Conservation (phyloP, 1,140 invertebrate genomes). For the Cylas formicarius region DNA sequence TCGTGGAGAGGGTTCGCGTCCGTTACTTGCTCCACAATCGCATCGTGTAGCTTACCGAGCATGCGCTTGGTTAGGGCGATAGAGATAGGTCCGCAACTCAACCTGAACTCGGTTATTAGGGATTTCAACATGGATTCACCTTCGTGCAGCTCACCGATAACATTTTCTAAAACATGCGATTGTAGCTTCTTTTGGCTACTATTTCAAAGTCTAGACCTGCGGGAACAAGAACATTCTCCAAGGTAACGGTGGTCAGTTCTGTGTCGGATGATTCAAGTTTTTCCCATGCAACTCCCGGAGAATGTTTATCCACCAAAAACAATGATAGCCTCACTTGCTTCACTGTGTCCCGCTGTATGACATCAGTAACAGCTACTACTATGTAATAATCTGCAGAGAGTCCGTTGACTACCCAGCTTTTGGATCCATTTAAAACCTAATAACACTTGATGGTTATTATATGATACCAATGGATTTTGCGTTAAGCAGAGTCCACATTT, state of each 20-base stretch:
- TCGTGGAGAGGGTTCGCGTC: conserved; percentile 47
- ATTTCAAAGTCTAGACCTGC: conserved; percentile 26
- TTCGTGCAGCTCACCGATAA: conserved; percentile 37
- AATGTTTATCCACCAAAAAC: conserved; percentile 68
- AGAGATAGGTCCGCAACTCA: conserved; percentile 38
- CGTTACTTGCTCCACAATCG: conserved; percentile 54
- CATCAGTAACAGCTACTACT: conserved; percentile 42
- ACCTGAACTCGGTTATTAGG: conserved; percentile 34
- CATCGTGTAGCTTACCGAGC: conserved; percentile 47
- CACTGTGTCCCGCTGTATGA: conserved; percentile 39
- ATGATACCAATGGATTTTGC: too few species aligned
- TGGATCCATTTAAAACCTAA: conserved; percentile 44
- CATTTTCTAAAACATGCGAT: conserved; percentile 35
- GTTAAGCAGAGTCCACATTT: too few species aligned
- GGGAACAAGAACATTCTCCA: conserved; percentile 45
- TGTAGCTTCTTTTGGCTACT: too few species aligned
- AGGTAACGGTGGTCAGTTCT: conserved; percentile 38
- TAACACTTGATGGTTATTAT: conserved; percentile 11
- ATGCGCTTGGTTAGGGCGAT: conserved; percentile 44
- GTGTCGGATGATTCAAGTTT: conserved; percentile 13
- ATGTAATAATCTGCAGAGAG: conserved; percentile 46
- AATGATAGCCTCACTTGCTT: conserved; percentile 43
- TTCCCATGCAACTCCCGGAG: conserved; percentile 60
- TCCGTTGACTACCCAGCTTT: conserved; percentile 46
- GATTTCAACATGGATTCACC: conserved; percentile 32